These are phyloP conservation scores for Eidolon helvum DNA, from an alignment of 2,113 vertebrate genomes.

Conservation along the genomic window DNA sequence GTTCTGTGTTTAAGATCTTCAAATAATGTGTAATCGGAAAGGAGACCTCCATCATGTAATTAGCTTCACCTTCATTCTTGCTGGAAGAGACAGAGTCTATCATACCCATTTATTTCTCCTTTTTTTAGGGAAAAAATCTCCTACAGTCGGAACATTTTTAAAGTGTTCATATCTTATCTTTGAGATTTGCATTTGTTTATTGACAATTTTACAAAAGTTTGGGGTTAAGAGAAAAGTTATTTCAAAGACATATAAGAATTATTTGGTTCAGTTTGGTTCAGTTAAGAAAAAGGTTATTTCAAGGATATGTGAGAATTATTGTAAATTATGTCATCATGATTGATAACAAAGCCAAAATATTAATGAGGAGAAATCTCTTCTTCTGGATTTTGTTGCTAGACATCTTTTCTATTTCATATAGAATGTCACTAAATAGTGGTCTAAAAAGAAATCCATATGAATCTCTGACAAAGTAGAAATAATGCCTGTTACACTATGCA, in stretches of 20 bases:
- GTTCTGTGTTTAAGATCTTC: slow-evolving; percentile 63
- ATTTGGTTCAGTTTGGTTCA: not conserved
- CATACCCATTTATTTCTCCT: not conserved
- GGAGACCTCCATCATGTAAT: slow-evolving; percentile 42
- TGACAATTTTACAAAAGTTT: slow-evolving; percentile 19
- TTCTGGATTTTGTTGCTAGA: not conserved
- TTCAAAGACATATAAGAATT: not conserved
- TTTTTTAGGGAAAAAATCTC: not conserved
- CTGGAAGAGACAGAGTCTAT: not conserved
- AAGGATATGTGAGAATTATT: not conserved
- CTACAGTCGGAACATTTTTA: not conserved
- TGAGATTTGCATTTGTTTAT: not conserved
- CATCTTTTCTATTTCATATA: slow-evolving; percentile 54
- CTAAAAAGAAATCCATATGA: slow-evolving; percentile 42
- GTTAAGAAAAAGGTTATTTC: slow-evolving; percentile 32
- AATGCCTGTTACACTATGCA: slow-evolving; percentile 57
- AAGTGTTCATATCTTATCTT: slow-evolving; percentile 8
- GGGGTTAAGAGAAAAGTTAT: not conserved
- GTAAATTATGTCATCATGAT: not conserved
- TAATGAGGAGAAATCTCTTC: slow-evolving; percentile 49
- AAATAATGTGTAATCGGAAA: slow-evolving; percentile 59
- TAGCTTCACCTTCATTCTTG: slow-evolving; percentile 10
- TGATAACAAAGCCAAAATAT: slow-evolving; percentile 58
- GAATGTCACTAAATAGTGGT: not conserved
- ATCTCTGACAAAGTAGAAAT: slow-evolving; percentile 64